Conservation (phyloP, 92 coral and sea anemone genomes). For the Palythoa heliodiscus region DNA sequence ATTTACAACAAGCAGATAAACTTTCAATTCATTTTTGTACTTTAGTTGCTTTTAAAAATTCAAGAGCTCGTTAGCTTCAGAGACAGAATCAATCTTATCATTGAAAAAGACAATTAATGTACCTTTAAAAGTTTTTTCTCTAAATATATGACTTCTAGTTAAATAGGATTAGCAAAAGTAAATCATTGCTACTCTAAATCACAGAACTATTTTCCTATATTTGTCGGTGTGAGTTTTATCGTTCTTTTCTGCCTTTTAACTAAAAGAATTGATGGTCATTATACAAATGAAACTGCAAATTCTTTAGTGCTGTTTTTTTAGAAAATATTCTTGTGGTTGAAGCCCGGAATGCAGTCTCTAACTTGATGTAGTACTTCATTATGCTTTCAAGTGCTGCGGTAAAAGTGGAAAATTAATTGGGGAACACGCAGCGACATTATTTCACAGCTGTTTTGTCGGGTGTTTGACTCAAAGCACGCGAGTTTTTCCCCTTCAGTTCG, state of each 20-base stretch:
- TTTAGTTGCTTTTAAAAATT: background rate
- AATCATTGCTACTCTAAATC: background rate
- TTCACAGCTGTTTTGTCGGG: background rate
- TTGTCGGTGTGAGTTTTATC: background rate
- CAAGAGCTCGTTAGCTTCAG: background rate
- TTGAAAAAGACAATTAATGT: background rate
- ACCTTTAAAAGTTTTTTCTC: background rate
- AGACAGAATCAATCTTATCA: background rate
- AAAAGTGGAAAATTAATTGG: background rate
- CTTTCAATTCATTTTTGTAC: background rate
- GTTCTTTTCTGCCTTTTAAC: background rate
- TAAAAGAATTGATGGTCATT: background rate
- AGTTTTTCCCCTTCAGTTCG: background rate
- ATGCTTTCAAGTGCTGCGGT: background rate
- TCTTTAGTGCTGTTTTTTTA: background rate
- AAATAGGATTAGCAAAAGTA: background rate
- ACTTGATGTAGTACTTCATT: slow-evolving; percentile 11
- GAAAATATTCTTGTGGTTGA: background rate
- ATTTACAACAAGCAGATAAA: background rate
- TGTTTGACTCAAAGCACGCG: background rate
- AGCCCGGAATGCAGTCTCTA: background rate
- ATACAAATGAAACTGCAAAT: background rate
- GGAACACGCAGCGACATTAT: background rate
- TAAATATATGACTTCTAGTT: background rate
- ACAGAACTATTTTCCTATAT: background rate